Conservation (phyloP, 2,888 invertebrate species). For the Acleris emargana region DNA sequence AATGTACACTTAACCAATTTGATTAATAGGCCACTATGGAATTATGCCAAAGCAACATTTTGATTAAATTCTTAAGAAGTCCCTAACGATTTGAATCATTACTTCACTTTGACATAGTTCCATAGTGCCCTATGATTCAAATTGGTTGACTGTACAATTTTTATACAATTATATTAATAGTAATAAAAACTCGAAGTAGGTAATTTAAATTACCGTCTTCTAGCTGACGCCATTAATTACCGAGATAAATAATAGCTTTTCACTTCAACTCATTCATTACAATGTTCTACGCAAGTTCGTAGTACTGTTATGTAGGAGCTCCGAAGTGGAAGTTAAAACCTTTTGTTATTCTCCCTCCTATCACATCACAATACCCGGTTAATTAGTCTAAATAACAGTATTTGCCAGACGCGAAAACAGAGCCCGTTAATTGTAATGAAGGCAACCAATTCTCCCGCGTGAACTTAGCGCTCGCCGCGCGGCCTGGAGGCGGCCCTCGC, state of each 20-base stretch:
- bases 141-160: too few relatives aligned
- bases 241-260: conserved; percentile 21
- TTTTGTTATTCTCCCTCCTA: conserved; percentile 66
- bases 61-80: too few relatives aligned
- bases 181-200: too few relatives aligned
- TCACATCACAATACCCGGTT: conserved; percentile 73
- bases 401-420: conserved; percentile 80
- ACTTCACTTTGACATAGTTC: too few relatives aligned
- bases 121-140: too few relatives aligned
- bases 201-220: neutral
- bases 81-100: too few relatives aligned
- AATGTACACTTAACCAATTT: too few relatives aligned
- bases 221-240: conserved; percentile 1
- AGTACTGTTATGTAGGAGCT: conserved; percentile 36
- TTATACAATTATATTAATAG: too few relatives aligned
- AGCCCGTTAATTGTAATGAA: conserved; percentile 76
- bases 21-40: too few relatives aligned
- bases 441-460: conserved; percentile 71
- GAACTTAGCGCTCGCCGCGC: conserved; percentile 74
- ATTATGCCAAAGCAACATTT: too few relatives aligned
- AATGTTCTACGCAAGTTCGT: conserved; percentile 29
- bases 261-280: conserved; percentile 24
- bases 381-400: conserved; percentile 80
- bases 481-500: conserved; percentile 67
- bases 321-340: conserved; percentile 57